Evolutionary conservation across 2,113 vertebrate genomes (phyloP).

Genomic region (Barbus barbus): DNA sequence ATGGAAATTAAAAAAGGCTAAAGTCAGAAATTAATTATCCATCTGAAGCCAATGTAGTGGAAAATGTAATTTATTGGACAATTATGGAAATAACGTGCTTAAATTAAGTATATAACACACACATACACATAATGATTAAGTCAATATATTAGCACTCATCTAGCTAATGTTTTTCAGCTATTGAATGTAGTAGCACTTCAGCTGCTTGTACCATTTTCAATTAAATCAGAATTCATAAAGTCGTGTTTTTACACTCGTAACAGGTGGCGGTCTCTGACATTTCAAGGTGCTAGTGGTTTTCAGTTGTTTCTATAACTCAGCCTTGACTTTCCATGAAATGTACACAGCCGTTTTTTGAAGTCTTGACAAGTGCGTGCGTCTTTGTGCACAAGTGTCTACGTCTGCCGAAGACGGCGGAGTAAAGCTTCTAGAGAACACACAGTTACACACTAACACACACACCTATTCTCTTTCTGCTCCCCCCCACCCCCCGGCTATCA

Average conservation of each 20-base stretch:
- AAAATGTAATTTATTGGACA: conserved; percentile 97
- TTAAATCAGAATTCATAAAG: conserved; percentile 62
- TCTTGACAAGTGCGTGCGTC: conserved; percentile 30
- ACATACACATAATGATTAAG: conserved; percentile 72
- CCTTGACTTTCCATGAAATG: conserved; percentile 54
- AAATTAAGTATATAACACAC: conserved; percentile 81
- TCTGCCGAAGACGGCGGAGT: background rate
- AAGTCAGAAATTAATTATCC: conserved; percentile 97
- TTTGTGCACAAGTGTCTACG: conserved; percentile 37
- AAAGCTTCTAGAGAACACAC: conserved; percentile 21
- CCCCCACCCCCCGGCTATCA: conserved; percentile 39
- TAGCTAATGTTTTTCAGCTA: conserved; percentile 72
- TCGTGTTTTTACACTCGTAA: conserved; percentile 38
- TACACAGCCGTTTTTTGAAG: conserved; percentile 54
- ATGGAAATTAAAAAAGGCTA: conserved; percentile 85
- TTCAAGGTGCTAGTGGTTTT: conserved; percentile 54
- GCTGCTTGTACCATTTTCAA: conserved; percentile 57
- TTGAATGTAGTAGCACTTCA: conserved; percentile 61
- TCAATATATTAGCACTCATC: conserved; percentile 90
- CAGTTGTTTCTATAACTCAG: conserved; percentile 59
- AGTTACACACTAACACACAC: background rate
- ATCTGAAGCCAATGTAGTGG: conserved; percentile 93
- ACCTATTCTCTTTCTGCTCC: conserved; percentile 42
- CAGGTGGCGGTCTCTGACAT: conserved; percentile 39
- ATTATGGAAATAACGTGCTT: conserved; percentile 83